Evolutionary conservation across 2,113 vertebrate species (phyloP).

Genomic region (Tauraco erythrolophus): DNA sequence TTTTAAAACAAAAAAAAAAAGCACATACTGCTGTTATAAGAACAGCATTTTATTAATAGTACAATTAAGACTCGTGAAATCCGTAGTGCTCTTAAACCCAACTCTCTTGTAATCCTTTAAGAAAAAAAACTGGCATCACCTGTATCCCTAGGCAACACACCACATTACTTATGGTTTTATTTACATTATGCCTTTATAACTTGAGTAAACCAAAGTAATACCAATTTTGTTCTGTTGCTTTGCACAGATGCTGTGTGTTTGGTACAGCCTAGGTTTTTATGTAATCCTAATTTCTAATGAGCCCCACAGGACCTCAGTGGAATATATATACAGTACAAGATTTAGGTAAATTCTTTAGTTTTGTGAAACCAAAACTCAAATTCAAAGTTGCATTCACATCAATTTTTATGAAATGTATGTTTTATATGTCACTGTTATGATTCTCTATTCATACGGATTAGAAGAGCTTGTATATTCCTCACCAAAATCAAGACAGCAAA

Average conservation of each 20-base stretch:
- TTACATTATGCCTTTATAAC: background rate
- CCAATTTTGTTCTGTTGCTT: background rate
- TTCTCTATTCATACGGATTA: background rate
- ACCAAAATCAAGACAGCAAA: background rate
- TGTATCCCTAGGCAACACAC: background rate
- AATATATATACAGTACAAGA: background rate
- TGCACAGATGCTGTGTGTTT: background rate
- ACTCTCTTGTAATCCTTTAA: background rate
- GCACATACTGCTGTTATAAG: background rate
- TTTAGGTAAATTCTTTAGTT: background rate
- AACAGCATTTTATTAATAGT: background rate
- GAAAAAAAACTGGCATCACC: background rate
- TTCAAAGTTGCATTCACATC: background rate
- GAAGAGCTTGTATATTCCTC: background rate
- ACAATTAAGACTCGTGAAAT: background rate
- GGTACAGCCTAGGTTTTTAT: background rate
- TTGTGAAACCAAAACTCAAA: background rate
- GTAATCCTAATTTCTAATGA: background rate
- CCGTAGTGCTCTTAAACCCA: background rate
- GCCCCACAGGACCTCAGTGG: background rate
- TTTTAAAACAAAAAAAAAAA: background rate
- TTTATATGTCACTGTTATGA: background rate
- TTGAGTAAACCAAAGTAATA: background rate
- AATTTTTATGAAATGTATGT: background rate
- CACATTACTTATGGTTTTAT: rapidly evolving